A percentile compares a stretch with the other conserved stretches of the same genome.
Evolutionary conservation across 2,888 invertebrate species (phyloP).

Genomic region (Lucinisca nassula): DNA sequence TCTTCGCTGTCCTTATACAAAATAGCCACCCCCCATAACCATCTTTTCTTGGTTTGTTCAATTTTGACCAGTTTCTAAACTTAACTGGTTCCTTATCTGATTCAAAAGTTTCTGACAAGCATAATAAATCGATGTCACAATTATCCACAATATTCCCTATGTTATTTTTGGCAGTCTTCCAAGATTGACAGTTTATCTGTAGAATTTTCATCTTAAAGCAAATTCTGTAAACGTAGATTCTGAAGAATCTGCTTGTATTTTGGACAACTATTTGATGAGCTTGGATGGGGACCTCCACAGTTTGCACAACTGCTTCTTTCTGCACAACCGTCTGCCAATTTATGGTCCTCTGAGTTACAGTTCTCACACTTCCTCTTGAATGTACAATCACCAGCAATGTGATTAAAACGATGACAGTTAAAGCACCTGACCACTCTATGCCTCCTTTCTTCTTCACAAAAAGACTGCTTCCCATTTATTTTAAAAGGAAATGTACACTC

Average conservation of each 20-base stretch:
- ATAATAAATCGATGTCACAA: neutral
- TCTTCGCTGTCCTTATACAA: neutral
- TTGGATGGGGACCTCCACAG: neutral
- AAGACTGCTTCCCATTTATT: neutral
- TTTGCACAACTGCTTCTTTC: neutral
- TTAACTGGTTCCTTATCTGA: neutral
- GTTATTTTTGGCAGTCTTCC: neutral
- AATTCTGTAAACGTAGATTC: neutral
- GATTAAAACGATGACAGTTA: neutral
- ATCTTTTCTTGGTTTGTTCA: neutral
- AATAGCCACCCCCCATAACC: neutral
- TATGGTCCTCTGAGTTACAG: neutral
- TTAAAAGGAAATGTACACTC: neutral
- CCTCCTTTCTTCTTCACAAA: neutral
- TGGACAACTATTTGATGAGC: neutral
- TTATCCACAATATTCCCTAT: neutral
- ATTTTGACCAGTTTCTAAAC: neutral
- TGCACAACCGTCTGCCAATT: neutral
- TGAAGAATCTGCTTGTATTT: neutral
- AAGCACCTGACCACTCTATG: neutral
- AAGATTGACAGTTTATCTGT: neutral
- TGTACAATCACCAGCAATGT: slow-evolving; percentile 1
- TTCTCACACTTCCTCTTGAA: neutral
- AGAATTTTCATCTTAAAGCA: neutral
- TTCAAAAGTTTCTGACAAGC: neutral